Percentiles rank a stretch among this genome's conserved stretches.
Conservation (phyloP, 2,888 invertebrate genomes). For the Gasteruption jaculator region DNA sequence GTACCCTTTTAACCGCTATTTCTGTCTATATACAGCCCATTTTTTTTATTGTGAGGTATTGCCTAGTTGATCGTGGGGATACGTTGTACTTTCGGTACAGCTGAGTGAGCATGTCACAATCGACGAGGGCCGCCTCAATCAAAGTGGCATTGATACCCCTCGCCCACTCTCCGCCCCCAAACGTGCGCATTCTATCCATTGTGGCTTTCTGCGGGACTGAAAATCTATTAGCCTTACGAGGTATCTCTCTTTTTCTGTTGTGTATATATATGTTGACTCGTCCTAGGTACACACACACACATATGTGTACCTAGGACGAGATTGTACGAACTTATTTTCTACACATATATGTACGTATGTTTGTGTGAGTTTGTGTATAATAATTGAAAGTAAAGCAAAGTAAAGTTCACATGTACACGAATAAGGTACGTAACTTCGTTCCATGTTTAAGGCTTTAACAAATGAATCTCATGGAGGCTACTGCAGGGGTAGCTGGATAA, state of each 20-base stretch:
- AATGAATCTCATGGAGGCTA: too few species aligned
- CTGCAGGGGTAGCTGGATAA: too few species aligned
- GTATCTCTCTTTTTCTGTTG: too few species aligned
- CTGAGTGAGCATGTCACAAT: conserved; percentile 49
- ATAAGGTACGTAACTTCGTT: too few species aligned
- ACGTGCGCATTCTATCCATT: conserved; percentile 29
- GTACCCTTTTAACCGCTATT: too few species aligned
- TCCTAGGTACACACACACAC: not conserved
- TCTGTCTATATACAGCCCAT: too few species aligned
- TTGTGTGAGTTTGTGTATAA: conserved; percentile 8
- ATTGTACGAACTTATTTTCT: not conserved
- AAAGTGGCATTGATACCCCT: conserved; percentile 48
- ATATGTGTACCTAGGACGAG: conserved; percentile 2
- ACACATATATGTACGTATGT: conserved; percentile 15
- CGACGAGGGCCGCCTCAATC: conserved; percentile 46
- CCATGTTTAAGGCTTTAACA: too few species aligned
- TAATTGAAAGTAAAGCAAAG: conserved; percentile 2
- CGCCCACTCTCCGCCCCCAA: conserved; percentile 26
- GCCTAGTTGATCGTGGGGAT: conserved; percentile 28
- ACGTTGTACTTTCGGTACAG: conserved; percentile 42
- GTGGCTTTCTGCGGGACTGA: conserved; percentile 36
- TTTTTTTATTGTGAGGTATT: conserved; percentile 30
- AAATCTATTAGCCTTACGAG: conserved; percentile 44
- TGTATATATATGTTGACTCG: conserved; percentile 6
- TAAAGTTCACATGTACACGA: too few species aligned